Conservation (phyloP, 2,113 vertebrate species). For the Oxyruncus cristatus region DNA sequence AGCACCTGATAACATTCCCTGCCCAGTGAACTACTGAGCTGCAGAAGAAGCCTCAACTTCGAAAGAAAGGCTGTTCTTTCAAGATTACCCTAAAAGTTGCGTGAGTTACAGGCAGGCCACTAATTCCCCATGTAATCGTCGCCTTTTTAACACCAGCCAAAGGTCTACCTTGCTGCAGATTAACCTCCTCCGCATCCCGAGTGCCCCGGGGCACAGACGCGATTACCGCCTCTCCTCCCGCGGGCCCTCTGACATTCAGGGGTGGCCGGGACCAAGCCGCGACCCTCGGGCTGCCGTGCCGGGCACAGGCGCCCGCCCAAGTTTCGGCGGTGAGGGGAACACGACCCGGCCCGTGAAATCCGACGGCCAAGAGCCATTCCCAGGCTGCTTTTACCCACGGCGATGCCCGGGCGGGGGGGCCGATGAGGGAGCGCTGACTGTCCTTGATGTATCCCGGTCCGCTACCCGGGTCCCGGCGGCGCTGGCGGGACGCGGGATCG, state of each 20-base stretch:
- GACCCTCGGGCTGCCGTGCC: not conserved
- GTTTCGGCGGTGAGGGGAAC: not conserved
- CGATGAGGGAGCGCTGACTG: not conserved
- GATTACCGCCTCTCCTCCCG: not conserved
- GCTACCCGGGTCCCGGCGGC: not conserved
- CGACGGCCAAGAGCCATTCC: not conserved
- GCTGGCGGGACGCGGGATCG: not conserved
- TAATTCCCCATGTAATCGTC: not conserved
- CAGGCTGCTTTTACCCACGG: not conserved
- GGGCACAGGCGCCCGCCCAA: not conserved
- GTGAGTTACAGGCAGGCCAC: not conserved
- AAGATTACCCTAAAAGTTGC: not conserved
- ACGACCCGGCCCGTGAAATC: not conserved
- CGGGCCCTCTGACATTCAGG: not conserved
- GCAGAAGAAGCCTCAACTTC: not conserved
- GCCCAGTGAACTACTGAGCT: not conserved
- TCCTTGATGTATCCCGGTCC: not conserved
- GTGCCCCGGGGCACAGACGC: not conserved
- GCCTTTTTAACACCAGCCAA: not conserved
- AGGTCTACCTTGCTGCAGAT: conserved; percentile 29
- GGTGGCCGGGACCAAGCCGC: not conserved
- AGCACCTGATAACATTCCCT: not conserved
- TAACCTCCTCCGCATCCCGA: conserved; percentile 32
- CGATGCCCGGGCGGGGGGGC: not conserved
- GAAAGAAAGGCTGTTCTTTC: not conserved